These are phyloP conservation scores for Psammodynastes pulverulentus DNA, from an alignment of 2,113 vertebrate genomes.

Conservation along the genomic window DNA sequence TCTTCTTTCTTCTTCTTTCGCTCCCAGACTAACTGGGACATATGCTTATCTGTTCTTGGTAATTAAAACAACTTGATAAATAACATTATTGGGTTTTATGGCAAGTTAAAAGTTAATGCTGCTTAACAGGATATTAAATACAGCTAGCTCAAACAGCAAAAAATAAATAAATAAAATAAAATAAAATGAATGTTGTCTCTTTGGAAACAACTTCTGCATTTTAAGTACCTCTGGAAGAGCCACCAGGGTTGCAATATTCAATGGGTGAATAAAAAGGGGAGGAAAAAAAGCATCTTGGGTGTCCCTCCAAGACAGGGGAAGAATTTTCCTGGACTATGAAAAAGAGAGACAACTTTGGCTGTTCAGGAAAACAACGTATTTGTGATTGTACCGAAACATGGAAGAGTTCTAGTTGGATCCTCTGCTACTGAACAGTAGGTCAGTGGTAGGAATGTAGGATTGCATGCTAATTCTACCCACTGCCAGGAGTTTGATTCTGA, in stretches of 20 bases:
- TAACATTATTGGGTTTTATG: conserved; percentile 70
- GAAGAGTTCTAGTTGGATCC: not conserved
- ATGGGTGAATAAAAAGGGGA: not conserved
- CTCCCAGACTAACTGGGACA: conserved; percentile 49
- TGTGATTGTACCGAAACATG: not conserved
- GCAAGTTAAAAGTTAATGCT: conserved; percentile 68
- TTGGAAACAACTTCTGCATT: not conserved
- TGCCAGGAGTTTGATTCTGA: not conserved
- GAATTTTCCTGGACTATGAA: not conserved
- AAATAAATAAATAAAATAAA: not conserved
- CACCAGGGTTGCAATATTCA: not conserved
- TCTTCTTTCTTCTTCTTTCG: conserved; percentile 27
- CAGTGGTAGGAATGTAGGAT: not conserved
- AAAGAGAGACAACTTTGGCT: not conserved
- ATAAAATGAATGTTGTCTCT: not conserved
- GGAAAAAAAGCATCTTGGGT: not conserved
- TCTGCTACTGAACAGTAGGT: no score
- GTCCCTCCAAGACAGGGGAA: not conserved
- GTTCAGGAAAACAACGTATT: not conserved
- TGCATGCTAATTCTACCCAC: not conserved
- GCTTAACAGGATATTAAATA: conserved; percentile 54
- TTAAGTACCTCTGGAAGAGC: not conserved
- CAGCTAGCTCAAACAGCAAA: conserved; percentile 42
- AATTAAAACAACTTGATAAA: conserved; percentile 75
- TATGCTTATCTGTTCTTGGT: conserved; percentile 59